Conservation (phyloP, 1,140 invertebrate species). For the Plodia interpunctella region DNA sequence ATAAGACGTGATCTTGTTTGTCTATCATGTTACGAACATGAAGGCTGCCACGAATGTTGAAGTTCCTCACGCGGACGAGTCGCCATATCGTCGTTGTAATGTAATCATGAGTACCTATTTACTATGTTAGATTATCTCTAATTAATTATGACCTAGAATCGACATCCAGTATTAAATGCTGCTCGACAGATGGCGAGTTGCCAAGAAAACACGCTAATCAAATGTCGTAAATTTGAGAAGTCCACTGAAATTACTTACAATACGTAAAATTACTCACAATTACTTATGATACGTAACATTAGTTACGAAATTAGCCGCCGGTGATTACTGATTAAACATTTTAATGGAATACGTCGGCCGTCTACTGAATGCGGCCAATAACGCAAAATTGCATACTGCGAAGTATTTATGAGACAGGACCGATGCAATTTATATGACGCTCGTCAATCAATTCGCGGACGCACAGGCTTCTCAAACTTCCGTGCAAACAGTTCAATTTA, state of each 20-base stretch:
- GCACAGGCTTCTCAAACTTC: not conserved
- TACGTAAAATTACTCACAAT: not conserved
- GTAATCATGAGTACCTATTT: too few relatives aligned
- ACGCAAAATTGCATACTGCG: slow-evolving; percentile 4
- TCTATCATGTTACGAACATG: too few relatives aligned
- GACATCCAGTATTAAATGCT: too few relatives aligned
- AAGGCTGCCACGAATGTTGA: too few relatives aligned
- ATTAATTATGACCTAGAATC: too few relatives aligned
- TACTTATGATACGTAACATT: slow-evolving; percentile 5
- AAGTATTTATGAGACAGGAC: slow-evolving; percentile 4
- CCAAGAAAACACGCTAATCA: too few relatives aligned
- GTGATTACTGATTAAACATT: slow-evolving; percentile 7
- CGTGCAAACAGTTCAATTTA: not conserved
- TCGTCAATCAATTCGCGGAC: not conserved
- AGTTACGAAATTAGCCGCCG: slow-evolving; percentile 1
- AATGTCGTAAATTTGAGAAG: not conserved
- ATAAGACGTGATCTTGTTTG: too few relatives aligned
- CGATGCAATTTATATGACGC: slow-evolving; percentile 5
- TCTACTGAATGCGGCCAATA: not conserved
- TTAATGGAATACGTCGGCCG: not conserved
- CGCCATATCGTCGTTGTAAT: too few relatives aligned
- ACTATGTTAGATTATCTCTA: too few relatives aligned
- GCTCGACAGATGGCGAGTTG: too few relatives aligned
- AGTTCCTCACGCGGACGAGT: too few relatives aligned
- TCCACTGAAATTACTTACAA: not conserved